Evolutionary conservation across 2,888 invertebrate species (phyloP), one percentile per base, ranked within the genome.

Genomic region (Synanthedon myopaeformis): DNA sequence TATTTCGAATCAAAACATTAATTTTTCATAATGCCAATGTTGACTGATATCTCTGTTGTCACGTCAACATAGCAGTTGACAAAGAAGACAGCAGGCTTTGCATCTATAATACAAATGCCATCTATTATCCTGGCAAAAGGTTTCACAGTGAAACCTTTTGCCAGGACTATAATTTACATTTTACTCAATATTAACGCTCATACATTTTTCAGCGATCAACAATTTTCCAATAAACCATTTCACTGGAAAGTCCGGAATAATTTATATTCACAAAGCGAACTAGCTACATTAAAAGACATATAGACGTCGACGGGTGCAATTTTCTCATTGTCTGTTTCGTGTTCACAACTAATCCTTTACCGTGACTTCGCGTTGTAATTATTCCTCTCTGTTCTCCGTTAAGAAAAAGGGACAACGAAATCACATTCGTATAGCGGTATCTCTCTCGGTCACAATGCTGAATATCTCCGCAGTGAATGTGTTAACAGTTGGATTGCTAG

Each of bases 221-320:
- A 45, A 45, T 45, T n/a, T 45, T 45, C 45, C 45, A 13, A 45
- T 45, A 45, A 45, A 45, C 45, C 13, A 45, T 45, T 45, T 45
- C 4, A 45, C 45, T 14, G n/a, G 6, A 45, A 45, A 45, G 5
- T 13, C 45, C 5, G 3, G 45, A 13, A 14, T 45, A 45, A 12
- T 45, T 13, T 12, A 45, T 45, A 14, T 45, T 45, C 45, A 14
- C 14, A 35, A 35, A 10, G 35, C 13, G 14, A n/a, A 45, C 45
- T 13, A 13, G 14, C 45, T 45, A 45, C 45, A 45, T 13, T 45
- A 45, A 13, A 14, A 45, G 14, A n/a, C 45, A 51, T 55, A 53
- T 53, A 63, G 67, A 64, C 56, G 56, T 52, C 65, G 70, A 69
- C 67, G 67, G 52, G 61, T 55, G 62, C 62, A 63, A 67, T 68